These are phyloP conservation scores for Hesperophylax magnus DNA, from an alignment of 1,140 invertebrate species.

Conservation along the genomic window DNA sequence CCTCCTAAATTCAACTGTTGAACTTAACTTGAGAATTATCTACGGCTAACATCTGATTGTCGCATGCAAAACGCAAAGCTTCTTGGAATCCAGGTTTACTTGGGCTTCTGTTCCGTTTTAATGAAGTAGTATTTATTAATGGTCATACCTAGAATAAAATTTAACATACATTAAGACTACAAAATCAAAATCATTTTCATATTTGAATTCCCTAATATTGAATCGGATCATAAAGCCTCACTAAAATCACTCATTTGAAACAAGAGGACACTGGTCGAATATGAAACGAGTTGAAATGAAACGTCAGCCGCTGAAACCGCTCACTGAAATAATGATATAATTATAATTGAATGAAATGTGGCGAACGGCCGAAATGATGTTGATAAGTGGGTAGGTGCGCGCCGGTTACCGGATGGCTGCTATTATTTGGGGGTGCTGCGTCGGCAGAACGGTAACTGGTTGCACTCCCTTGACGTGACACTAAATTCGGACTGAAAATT, in stretches of 20 bases:
- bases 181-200: too few species aligned
- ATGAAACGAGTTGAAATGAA: conserved; percentile 33
- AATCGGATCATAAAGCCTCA: neutral
- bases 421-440: conserved; percentile 39
- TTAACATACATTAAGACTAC: too few species aligned
- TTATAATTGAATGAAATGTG: conserved; percentile 50
- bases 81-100: too few species aligned
- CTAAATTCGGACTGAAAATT: conserved; percentile 3
- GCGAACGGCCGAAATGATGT: conserved; percentile 39
- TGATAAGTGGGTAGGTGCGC: conserved; percentile 6
- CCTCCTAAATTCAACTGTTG: too few species aligned
- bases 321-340: conserved; percentile 48
- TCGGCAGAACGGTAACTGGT: conserved; percentile 26
- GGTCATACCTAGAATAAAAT: too few species aligned
- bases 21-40: too few species aligned
- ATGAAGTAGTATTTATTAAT: too few species aligned
- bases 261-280: neutral
- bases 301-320: conserved; percentile 37
- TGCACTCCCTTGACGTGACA: conserved; percentile 8
- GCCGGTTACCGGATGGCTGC: conserved; percentile 9
- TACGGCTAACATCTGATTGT: too few species aligned
- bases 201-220: too few species aligned
- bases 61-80: too few species aligned
- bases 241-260: neutral
- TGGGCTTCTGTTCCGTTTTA: too few species aligned